Evolutionary conservation across 2,888 invertebrate species (phyloP), one percentile per base, ranked within the genome.

Genomic region (Oeneis ivallda): DNA sequence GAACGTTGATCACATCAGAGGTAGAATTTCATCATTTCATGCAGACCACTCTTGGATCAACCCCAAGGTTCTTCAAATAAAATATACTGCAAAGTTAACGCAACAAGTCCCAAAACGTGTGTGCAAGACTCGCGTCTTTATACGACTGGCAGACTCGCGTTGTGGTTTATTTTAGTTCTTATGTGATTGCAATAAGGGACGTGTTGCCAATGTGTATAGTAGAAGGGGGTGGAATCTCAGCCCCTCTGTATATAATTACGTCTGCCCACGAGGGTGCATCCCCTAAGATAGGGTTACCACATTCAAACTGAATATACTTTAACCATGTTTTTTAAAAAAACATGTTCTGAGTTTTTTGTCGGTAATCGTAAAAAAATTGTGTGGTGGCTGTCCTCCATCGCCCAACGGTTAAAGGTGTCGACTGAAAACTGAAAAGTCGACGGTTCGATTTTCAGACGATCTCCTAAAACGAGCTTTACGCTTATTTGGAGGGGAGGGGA

Each of bases 231-330:
- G 80, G 80, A 83, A 84, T 83, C 84, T 79, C 83, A 78, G 78
- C 83, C 86, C 89, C 87, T 86, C 82, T 72, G 86, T 86, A 87
- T 89, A 89, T 90, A 89, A 90, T 89, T 87, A 86, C 86, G 80
- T 73, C 76, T 76, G 70, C 72, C 77, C 81, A 79, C 58, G 63
- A 72, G 85, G 85, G 87, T 78, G 82, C 79, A 78, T 76, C 72
- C 78, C 78, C 75, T 68, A n/a, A 39, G 19, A 6, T 41, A 56
- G 56, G 56, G 56, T 13, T 56, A 41, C 56, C 56, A 56, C 17
- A 13, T 39, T 8, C 41, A 56, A 41, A 39, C 9, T 19, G 39
- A 19, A 39, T n/a, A 11, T 11, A 11, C 2, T 47, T 8, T 17
- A 15, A 9, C 47, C 17, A 47, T 17, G 9, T 3, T 45, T 1